These are phyloP conservation scores for Galagoides demidoff DNA, from an alignment of 2,797 vertebrate genomes.

Conservation along the genomic window DNA sequence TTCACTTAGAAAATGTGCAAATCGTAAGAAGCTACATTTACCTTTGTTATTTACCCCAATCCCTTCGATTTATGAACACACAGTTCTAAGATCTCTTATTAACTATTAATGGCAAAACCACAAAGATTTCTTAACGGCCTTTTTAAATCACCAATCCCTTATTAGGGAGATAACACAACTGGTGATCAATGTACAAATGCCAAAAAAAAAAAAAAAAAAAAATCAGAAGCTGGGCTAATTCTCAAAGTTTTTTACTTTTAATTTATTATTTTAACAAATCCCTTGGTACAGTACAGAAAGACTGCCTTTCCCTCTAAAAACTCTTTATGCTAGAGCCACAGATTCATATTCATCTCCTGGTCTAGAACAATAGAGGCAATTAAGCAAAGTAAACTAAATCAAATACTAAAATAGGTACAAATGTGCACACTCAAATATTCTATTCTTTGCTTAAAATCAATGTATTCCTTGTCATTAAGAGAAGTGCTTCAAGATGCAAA, in stretches of 20 bases:
- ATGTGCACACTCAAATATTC: constrained; percentile 76
- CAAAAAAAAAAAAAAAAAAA: constrained; percentile 14
- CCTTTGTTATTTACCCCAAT: constrained; percentile 64
- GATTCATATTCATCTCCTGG: constrained; percentile 74
- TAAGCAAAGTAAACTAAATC: constrained; percentile 80
- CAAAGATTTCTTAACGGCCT: constrained; percentile 79
- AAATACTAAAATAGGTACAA: constrained; percentile 82
- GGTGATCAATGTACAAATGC: constrained; percentile 11
- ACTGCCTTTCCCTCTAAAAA: constrained; percentile 49
- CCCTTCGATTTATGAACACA: constrained; percentile 79
- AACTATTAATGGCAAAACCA: constrained; percentile 78
- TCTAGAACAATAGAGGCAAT: constrained; percentile 81
- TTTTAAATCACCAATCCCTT: constrained; percentile 75
- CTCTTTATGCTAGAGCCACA: constrained; percentile 39
- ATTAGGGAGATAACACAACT: constrained; percentile 38
- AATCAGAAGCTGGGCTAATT: constrained; percentile 50
- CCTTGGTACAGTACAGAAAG: constrained; percentile 52
- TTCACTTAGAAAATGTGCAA: constrained; percentile 80
- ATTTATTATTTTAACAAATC: constrained; percentile 58
- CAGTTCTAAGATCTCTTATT: constrained; percentile 80
- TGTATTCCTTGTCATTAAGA: constrained; percentile 79
- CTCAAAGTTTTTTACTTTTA: not conserved
- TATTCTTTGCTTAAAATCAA: constrained; percentile 77
- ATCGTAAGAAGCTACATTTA: constrained; percentile 80
- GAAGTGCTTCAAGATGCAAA: constrained; percentile 83